These are phyloP conservation scores for Pantherophis alleghaniensis DNA, from an alignment of 2,797 vertebrate species.

Conservation along the genomic window DNA sequence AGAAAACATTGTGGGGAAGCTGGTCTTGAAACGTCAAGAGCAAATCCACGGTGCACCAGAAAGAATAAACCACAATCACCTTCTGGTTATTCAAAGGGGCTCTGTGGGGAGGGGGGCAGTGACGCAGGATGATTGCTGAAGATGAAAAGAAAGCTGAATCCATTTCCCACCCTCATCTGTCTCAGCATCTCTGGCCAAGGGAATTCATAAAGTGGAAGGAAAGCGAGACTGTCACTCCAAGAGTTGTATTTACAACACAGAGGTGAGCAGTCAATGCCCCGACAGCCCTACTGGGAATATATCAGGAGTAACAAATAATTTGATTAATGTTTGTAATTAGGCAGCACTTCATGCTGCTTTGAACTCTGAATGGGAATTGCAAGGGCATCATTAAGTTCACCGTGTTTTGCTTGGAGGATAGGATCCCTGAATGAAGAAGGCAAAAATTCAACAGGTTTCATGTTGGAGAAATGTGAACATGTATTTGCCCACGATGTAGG, in stretches of 20 bases:
- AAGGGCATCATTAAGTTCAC: not conserved
- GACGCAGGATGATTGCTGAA: slow-evolving; percentile 58
- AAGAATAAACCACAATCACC: slow-evolving; percentile 24
- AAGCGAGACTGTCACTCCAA: accelerated
- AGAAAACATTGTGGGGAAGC: slow-evolving; percentile 42
- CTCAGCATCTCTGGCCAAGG: not conserved
- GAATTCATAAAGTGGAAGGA: not conserved
- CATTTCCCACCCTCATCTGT: not conserved
- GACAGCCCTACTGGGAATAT: not conserved
- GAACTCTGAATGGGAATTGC: not conserved
- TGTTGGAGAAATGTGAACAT: not conserved
- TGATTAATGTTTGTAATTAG: not conserved
- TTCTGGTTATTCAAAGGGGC: not conserved
- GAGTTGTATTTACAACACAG: not conserved
- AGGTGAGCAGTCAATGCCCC: not conserved
- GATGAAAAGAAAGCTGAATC: slow-evolving; percentile 28
- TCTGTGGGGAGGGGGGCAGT: not conserved
- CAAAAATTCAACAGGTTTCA: not conserved
- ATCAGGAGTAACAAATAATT: not conserved
- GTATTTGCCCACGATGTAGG: not conserved
- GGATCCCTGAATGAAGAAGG: not conserved
- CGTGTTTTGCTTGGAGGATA: not conserved
- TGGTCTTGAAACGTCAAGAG: slow-evolving; percentile 35
- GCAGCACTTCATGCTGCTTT: not conserved
- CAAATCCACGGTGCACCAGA: slow-evolving; percentile 45